Base-by-base conservation (phyloP, 53 echinoderm and acorn worm genomes). In the Astropecten irregularis region DNA sequence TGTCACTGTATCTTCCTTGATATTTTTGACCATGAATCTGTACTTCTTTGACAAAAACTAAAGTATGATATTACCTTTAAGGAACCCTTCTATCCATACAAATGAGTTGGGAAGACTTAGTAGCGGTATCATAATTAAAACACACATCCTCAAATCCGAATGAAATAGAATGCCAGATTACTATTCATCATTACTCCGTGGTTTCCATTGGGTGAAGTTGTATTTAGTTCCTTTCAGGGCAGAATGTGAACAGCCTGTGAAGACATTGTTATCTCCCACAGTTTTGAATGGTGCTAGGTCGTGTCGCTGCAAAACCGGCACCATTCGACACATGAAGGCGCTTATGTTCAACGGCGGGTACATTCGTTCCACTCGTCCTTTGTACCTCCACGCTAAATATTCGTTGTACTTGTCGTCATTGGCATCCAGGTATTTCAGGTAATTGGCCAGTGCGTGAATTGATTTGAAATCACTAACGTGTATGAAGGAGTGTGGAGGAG, bases 401-500 rank as follows among this genome's bases (percentile, higher is more conserved):
- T 88, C 84, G 57, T 88, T 92, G 82, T 92, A 92, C 20, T 85
- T 82, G 14, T 92, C 89, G 48, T 92, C 92, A 21, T 92, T 89
- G 48, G 23, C 50, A 15, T 72, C 73, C 13, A 72, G 28, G 28
- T 72, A 32, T 52, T 11, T 20, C 27, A 72, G 23, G 67, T 92
- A 92, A 28, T 92, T 86, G 9, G 89, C 92, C 5, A 92, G 86
- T 15, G 85, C 88, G 31, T 86, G 70, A 32, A 64, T 54, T 0
- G 88, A 88, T 0, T 68, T 58, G 53, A 92, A 92, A 50, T 92
- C 92, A 22, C 88, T 81, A 37, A 92, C 67, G 69, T 91, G 91
- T 28, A 91, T 76, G 49, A 91, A 91, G 3, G 91, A 91, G 74
- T 91, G 83, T 5, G 92, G 89, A 3, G 92, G 92, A 5, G 89